These are phyloP conservation scores for Cyprinodon variegatus DNA, from an alignment of 2,113 vertebrate species.

Conservation along the genomic window DNA sequence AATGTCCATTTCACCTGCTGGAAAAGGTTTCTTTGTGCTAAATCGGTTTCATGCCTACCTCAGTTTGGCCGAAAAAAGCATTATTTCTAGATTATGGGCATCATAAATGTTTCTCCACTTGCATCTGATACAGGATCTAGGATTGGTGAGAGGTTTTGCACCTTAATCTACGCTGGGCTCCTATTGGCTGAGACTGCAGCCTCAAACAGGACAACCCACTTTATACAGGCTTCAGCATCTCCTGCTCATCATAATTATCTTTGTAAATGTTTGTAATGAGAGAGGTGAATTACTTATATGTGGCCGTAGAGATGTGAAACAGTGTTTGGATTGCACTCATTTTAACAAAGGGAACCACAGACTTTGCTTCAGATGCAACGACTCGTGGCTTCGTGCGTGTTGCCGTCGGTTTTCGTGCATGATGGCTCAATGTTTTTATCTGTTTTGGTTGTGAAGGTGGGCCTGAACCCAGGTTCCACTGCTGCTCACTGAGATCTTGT, in stretches of 20 bases:
- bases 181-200: slow-evolving; percentile 26
- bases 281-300: slow-evolving; percentile 44
- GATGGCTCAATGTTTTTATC: slow-evolving; percentile 58
- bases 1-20: slow-evolving; percentile 44
- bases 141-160: slow-evolving; percentile 55
- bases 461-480: slow-evolving; percentile 84
- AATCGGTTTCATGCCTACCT: slow-evolving; percentile 73
- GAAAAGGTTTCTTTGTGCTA: slow-evolving; percentile 21
- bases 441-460: slow-evolving; percentile 82
- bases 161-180: slow-evolving; percentile 56
- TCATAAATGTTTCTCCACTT: slow-evolving; percentile 39
- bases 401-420: slow-evolving; percentile 81
- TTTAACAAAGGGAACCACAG: slow-evolving; percentile 69
- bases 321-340: slow-evolving; percentile 68
- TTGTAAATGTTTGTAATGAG: slow-evolving; percentile 82
- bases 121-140: slow-evolving; percentile 36
- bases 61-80: slow-evolving; percentile 72
- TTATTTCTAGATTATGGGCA: slow-evolving; percentile 50
- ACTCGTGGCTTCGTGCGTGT: slow-evolving; percentile 78
- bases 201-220: slow-evolving; percentile 41
- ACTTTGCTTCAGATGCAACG: slow-evolving; percentile 51
- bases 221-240: slow-evolving; percentile 55
- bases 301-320: slow-evolving; percentile 61
- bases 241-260: slow-evolving; percentile 69
- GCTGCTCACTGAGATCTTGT: slow-evolving; percentile 9